Conservation (phyloP, 2,888 invertebrate genomes). For the Phortica okadai region DNA sequence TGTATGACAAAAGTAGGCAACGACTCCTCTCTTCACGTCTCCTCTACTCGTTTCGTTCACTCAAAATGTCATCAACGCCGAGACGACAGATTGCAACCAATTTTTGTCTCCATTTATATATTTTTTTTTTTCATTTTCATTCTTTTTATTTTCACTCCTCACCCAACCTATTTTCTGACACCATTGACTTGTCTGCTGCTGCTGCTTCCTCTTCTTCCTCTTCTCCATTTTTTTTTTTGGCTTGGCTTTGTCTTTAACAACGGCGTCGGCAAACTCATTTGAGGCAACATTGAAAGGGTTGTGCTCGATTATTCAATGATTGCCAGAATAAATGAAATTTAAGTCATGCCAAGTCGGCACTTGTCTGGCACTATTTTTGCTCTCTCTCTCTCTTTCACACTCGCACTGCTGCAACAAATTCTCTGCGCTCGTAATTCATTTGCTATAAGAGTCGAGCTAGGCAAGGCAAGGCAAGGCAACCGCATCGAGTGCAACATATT, state of each 20-base stretch:
- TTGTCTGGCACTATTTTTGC: background rate
- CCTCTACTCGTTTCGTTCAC: slow-evolving; percentile 69
- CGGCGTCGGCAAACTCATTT: slow-evolving; percentile 1
- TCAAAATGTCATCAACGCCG: slow-evolving; percentile 71
- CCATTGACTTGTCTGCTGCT: no score
- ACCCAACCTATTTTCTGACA: background rate
- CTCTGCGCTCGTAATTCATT: slow-evolving; percentile 5
- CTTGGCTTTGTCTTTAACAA: no score
- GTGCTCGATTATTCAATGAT: slow-evolving; percentile 19
- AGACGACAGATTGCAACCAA: slow-evolving; percentile 56
- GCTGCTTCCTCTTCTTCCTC: no score
- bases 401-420: background rate
- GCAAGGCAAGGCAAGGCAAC: no score
- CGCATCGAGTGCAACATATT: slow-evolving; percentile 50
- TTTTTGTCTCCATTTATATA: slow-evolving; percentile 20
- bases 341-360: background rate
- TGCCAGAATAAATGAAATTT: background rate
- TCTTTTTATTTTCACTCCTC: background rate
- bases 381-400: no score
- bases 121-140: background rate
- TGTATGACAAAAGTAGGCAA: background rate
- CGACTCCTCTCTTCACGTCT: slow-evolving; percentile 35
- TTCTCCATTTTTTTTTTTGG: no score
- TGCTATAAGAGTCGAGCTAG: background rate
- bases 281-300: slow-evolving; percentile 40